A percentile compares a stretch with the other conserved stretches of the same genome.
phyloP scores from a whole-genome alignment of 2,797 vertebrate species.

The Myotis planiceps region DNA sequence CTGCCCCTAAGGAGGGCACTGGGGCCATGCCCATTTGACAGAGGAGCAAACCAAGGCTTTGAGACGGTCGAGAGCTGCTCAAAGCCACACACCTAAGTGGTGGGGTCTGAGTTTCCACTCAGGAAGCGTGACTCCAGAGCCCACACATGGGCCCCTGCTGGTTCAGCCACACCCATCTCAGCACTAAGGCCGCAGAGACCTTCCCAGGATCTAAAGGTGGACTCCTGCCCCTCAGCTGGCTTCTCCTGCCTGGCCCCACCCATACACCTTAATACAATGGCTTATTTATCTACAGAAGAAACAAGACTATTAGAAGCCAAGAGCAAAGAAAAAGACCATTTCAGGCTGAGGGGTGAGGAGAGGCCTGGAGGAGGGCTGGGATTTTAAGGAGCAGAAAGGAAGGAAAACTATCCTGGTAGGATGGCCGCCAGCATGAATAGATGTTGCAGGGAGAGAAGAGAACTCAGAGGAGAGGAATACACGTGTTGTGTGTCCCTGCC shows the following conservation, averaged over 20 bases:
- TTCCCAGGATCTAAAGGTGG: neutral
- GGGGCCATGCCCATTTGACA: neutral
- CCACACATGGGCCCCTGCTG: fast-evolving
- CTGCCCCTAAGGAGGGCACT: fast-evolving
- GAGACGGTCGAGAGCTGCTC: neutral
- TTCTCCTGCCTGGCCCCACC: neutral
- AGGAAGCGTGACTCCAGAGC: neutral
- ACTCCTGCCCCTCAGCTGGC: neutral
- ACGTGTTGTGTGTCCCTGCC: neutral
- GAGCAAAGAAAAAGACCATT: neutral
- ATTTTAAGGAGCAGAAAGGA: neutral
- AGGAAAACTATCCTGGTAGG: neutral
- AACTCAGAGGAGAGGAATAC: neutral
- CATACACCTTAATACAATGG: fast-evolving
- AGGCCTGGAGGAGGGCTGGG: neutral
- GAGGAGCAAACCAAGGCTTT: neutral
- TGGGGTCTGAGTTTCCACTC: neutral
- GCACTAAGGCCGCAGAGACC: neutral
- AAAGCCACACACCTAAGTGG: fast-evolving
- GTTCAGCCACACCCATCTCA: neutral
- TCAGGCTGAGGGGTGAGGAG: neutral
- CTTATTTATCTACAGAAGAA: neutral
- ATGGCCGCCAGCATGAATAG: neutral
- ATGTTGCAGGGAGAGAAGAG: neutral
- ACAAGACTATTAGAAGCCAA: neutral